Conservation (phyloP, 2,888 invertebrate genomes). For the Nipponacmea schrenckii region DNA sequence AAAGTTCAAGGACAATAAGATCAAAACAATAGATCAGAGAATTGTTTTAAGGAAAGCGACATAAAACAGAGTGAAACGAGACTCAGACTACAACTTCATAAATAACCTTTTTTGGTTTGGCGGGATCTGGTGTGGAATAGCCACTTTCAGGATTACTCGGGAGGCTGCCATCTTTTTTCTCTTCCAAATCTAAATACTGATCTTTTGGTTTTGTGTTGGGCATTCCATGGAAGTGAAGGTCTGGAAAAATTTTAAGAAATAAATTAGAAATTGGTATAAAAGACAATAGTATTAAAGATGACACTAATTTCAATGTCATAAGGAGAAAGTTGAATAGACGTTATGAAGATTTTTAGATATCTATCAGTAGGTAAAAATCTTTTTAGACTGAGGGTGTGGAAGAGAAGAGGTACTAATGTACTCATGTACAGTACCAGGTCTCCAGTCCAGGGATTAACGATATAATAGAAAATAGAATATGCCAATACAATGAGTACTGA, state of each 20-base stretch:
- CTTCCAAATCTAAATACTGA: constrained; percentile 45
- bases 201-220: constrained; percentile 51
- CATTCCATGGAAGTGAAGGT: constrained; percentile 37
- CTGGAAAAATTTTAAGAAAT: constrained; percentile 27
- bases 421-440: no score
- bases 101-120: constrained; percentile 65
- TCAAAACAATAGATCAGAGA: background rate
- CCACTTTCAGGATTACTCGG: constrained; percentile 53
- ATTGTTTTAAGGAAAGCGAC: background rate
- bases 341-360: no score
- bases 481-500: no score
- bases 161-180: constrained; percentile 37
- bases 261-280: background rate
- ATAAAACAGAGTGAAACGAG: constrained; percentile 12
- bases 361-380: no score
- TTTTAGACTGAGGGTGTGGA: no score
- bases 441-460: no score
- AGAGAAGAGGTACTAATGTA: no score
- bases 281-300: no score
- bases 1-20: no score
- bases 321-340: no score
- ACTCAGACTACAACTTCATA: constrained; percentile 65
- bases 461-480: no score
- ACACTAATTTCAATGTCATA: no score
- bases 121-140: constrained; percentile 53